A percentile compares a stretch with the other conserved stretches of the same genome.
Conservation (phyloP, 2,797 vertebrate species). For the Sciurus vulgaris region DNA sequence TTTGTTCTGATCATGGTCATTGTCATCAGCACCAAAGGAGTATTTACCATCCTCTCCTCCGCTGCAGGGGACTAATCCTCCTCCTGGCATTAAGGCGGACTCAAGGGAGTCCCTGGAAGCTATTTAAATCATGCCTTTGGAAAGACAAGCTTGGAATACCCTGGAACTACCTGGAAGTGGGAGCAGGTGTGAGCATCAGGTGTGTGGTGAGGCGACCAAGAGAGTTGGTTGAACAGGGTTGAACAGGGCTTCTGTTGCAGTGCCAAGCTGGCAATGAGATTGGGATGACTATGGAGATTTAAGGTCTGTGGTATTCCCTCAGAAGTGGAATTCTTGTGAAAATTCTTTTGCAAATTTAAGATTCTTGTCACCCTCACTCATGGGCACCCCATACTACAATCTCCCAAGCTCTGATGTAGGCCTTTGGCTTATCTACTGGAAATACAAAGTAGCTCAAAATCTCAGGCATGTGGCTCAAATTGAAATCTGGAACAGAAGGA, state of each 20-base stretch:
- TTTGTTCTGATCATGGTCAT: slow-evolving; percentile 2
- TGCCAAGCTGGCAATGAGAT: not conserved
- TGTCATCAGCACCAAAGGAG: slow-evolving; percentile 46
- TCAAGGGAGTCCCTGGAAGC: not conserved
- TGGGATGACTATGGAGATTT: not conserved
- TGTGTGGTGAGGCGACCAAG: not conserved
- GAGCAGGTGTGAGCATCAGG: not conserved
- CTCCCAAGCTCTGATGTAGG: not conserved
- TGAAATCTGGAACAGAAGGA: not conserved
- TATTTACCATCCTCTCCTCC: not conserved
- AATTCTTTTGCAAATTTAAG: not conserved
- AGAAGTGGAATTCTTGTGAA: not conserved
- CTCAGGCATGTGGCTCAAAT: not conserved
- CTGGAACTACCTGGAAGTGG: not conserved
- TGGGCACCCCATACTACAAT: not conserved
- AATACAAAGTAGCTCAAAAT: not conserved
- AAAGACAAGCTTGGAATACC: not conserved
- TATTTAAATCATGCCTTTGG: not conserved
- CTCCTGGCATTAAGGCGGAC: not conserved
- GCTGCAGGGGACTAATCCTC: not conserved
- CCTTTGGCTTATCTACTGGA: not conserved
- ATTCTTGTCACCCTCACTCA: not conserved
- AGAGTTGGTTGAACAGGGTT: not conserved
- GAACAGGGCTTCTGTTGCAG: not conserved
- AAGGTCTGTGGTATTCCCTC: not conserved